These are phyloP conservation scores for Mobula hypostoma DNA, from an alignment of 2,113 vertebrate genomes.

Conservation along the genomic window DNA sequence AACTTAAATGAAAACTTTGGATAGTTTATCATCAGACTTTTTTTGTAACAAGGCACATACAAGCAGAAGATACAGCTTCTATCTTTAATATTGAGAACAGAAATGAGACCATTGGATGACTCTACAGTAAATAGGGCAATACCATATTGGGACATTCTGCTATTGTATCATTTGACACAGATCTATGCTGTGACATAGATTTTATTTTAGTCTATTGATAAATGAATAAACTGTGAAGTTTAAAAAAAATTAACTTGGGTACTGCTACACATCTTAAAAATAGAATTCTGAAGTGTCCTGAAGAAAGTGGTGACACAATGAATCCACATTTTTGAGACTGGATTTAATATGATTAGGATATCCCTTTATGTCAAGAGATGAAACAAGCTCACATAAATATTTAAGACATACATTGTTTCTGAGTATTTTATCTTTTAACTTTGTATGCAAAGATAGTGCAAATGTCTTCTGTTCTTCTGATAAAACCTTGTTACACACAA, in stretches of 20 bases:
- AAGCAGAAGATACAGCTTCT: background rate
- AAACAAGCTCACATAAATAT: background rate
- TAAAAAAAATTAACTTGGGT: too few relatives aligned
- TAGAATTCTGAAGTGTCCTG: background rate
- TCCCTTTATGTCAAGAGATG: background rate
- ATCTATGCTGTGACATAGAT: background rate
- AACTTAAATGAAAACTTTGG: background rate
- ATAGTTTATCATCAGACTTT: background rate
- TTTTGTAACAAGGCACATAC: background rate
- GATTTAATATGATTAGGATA: background rate
- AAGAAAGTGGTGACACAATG: background rate
- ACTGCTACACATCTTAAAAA: background rate
- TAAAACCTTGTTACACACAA: background rate
- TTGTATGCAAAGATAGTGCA: background rate
- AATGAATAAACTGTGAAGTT: background rate
- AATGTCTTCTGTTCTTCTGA: background rate
- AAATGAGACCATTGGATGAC: background rate
- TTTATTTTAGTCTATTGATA: background rate
- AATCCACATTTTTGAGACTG: background rate
- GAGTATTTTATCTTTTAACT: background rate
- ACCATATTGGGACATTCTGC: background rate
- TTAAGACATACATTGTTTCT: background rate
- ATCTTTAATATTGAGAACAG: background rate
- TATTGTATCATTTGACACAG: background rate
- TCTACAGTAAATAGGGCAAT: background rate